Percentiles rank a stretch among this genome's conserved stretches.
These are phyloP conservation scores for Dicyrtoma fusca DNA, from an alignment of 2,888 invertebrate genomes.

Conservation along the genomic window DNA sequence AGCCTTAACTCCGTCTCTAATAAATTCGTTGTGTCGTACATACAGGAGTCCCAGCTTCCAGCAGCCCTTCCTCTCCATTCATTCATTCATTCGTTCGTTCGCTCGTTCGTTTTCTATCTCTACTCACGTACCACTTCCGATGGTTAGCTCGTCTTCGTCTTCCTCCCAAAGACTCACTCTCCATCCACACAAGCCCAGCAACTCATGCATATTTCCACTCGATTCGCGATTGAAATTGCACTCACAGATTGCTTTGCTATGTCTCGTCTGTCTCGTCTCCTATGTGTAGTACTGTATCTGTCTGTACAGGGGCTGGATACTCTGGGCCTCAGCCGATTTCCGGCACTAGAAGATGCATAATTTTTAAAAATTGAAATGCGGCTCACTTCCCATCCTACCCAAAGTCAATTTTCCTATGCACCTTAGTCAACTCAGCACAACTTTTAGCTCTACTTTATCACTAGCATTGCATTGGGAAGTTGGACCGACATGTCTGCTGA, in stretches of 20 bases:
- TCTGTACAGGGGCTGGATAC: not conserved
- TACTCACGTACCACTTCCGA: slow-evolving; percentile 32
- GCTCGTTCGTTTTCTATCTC: slow-evolving; percentile 31
- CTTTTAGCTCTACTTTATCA: not conserved
- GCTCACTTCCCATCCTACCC: slow-evolving; percentile 6
- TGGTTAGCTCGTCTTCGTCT: slow-evolving; percentile 40
- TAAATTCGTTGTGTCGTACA: too few species aligned
- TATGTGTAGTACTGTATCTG: too few species aligned
- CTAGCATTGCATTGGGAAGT: too few species aligned
- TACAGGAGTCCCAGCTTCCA: not conserved
- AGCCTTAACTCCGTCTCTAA: not conserved
- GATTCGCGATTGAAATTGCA: slow-evolving; percentile 35
- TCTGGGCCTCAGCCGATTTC: slow-evolving; percentile 21
- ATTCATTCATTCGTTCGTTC: not conserved
- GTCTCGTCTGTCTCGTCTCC: too few species aligned
- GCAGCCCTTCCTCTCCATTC: not conserved
- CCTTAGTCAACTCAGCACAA: too few species aligned
- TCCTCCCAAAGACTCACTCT: not conserved
- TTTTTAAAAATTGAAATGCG: slow-evolving; percentile 31
- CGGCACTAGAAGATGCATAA: slow-evolving; percentile 28
- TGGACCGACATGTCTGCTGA: too few species aligned
- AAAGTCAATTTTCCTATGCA: not conserved
- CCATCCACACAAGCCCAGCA: not conserved
- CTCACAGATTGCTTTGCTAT: slow-evolving; percentile 30
- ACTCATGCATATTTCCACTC: slow-evolving; percentile 30